phyloP scores from a whole-genome alignment of 2,888 invertebrate species.

The Nebria brevicollis region DNA sequence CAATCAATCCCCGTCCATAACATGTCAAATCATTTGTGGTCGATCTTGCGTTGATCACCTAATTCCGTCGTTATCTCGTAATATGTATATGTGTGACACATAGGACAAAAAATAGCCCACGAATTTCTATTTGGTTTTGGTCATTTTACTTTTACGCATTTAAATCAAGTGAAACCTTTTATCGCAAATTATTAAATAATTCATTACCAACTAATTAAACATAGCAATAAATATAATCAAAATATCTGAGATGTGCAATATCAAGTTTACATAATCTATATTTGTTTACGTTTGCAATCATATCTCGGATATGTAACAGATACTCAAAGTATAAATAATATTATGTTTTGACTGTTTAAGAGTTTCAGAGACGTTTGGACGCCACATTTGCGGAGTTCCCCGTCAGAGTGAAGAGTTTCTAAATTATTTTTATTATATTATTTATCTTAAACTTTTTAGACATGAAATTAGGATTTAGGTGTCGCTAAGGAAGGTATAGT shows the following conservation, averaged over 20 bases:
- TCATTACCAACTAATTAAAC: too few relatives aligned
- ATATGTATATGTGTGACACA: too few relatives aligned
- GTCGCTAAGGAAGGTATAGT: slow-evolving; percentile 43
- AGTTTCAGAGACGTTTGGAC: slow-evolving; percentile 37
- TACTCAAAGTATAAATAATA: slow-evolving; percentile 29
- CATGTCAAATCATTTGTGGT: neutral
- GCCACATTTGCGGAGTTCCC: neutral
- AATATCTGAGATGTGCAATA: slow-evolving; percentile 27
- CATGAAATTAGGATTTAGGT: slow-evolving; percentile 45
- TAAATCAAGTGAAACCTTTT: too few relatives aligned
- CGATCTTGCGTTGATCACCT: neutral
- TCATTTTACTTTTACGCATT: too few relatives aligned
- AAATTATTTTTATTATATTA: slow-evolving; percentile 39
- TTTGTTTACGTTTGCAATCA: neutral
- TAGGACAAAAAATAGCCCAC: too few relatives aligned
- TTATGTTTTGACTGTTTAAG: slow-evolving; percentile 39
- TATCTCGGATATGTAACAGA: slow-evolving; percentile 28
- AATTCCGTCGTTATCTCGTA: neutral
- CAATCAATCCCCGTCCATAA: neutral
- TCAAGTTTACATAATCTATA: slow-evolving; percentile 2
- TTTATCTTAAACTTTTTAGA: slow-evolving; percentile 42
- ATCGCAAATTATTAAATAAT: too few relatives aligned
- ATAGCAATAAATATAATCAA: neutral
- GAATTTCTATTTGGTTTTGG: too few relatives aligned
- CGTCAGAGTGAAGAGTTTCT: slow-evolving; percentile 27